These are phyloP conservation scores for Siderastrea siderea DNA, from an alignment of 92 coral and sea anemone species.

Conservation along the genomic window DNA sequence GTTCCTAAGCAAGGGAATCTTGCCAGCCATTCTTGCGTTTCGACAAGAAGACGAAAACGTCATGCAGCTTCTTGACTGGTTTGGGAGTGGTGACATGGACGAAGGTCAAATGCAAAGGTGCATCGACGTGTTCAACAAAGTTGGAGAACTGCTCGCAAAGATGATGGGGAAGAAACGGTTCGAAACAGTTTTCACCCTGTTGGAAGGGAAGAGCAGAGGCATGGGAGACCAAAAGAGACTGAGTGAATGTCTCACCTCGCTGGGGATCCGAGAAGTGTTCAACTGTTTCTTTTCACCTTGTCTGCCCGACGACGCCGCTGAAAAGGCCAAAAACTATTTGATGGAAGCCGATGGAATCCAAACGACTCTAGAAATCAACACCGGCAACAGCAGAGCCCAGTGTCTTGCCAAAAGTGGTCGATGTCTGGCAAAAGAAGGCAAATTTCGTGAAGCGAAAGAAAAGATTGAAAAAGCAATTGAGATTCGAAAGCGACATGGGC, in stretches of 20 bases:
- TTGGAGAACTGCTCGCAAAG: slow-evolving; percentile 51
- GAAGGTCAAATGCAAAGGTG: background rate
- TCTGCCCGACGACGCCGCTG: slow-evolving; percentile 31
- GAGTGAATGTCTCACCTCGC: slow-evolving; percentile 61
- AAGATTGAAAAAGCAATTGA: slow-evolving; percentile 48
- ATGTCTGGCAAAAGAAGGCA: slow-evolving; percentile 31
- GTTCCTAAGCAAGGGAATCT: slow-evolving; percentile 50
- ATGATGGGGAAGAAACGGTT: slow-evolving; percentile 28
- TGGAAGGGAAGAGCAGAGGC: slow-evolving; percentile 6
- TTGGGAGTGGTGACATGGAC: slow-evolving; percentile 20
- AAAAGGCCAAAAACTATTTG: slow-evolving; percentile 42
- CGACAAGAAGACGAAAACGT: slow-evolving; percentile 48
- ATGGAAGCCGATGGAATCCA: slow-evolving; percentile 43
- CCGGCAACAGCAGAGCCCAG: slow-evolving; percentile 69
- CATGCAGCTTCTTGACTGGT: slow-evolving; percentile 41
- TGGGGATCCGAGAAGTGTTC: slow-evolving; percentile 59
- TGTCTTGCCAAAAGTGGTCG: slow-evolving; percentile 73
- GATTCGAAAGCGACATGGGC: background rate
- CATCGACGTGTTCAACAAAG: slow-evolving; percentile 55
- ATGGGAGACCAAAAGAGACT: slow-evolving; percentile 29
- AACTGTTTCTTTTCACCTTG: slow-evolving; percentile 42
- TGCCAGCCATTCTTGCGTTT: slow-evolving; percentile 39
- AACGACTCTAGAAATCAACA: slow-evolving; percentile 17
- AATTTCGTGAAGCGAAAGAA: background rate
- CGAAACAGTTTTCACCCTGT: background rate